phyloP scores from a whole-genome alignment of 2,888 invertebrate genomes.

The Alentia gelatinosa region DNA sequence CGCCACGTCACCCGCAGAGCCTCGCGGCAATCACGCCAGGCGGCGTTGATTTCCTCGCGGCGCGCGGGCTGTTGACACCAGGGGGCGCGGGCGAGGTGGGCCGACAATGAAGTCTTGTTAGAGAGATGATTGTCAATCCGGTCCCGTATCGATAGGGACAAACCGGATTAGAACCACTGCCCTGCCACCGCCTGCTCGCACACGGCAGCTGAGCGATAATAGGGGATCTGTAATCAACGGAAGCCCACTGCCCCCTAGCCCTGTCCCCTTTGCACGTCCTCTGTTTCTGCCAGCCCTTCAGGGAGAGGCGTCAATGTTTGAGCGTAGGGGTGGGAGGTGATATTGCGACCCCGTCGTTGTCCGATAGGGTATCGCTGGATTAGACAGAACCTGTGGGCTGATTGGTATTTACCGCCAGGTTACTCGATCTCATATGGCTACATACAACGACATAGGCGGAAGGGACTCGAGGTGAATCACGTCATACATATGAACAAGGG shows the following conservation, averaged over 20 bases:
- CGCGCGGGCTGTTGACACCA: background rate
- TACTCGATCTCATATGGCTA: background rate
- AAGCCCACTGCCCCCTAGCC: background rate
- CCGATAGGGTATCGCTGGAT: background rate
- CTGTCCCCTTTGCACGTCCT: too few relatives aligned
- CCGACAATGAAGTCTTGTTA: slow-evolving; percentile 6
- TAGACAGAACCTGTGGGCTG: background rate
- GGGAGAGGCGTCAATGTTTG: too few relatives aligned
- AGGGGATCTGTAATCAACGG: slow-evolving; percentile 4
- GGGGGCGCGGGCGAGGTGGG: background rate
- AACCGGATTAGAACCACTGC: background rate
- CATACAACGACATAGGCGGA: too few relatives aligned
- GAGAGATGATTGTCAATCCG: background rate
- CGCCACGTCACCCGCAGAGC: too few relatives aligned
- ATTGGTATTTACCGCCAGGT: background rate
- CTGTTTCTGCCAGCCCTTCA: background rate
- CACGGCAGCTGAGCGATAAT: background rate
- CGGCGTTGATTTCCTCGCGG: background rate
- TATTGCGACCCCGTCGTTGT: background rate
- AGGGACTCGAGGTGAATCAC: too few relatives aligned
- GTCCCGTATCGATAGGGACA: background rate
- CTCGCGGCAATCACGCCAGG: background rate
- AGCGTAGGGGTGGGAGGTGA: background rate
- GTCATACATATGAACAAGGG: too few relatives aligned
- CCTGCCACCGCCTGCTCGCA: background rate